Evolutionary conservation across 2,888 invertebrate species (phyloP), one percentile per base, ranked within the genome.

Genomic region (Hirtodrosophila histrioides): DNA sequence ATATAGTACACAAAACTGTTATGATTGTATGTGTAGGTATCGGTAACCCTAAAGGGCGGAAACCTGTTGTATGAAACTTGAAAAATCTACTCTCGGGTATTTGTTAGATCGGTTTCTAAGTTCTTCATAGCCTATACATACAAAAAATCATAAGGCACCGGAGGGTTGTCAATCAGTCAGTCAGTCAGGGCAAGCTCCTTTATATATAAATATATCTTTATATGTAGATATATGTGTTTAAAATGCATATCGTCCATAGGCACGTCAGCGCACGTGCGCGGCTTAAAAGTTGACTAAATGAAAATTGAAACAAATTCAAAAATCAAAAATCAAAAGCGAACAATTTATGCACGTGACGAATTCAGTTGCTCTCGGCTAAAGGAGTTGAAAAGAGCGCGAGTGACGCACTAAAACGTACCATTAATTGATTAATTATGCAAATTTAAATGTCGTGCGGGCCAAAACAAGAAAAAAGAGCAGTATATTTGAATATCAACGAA

Each of bases 371-470:
- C 60, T 46, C 45, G 54, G 64, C 64, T 46, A 70, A 73, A 69
- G 29, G 46, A 45, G 54, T 46, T 12, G 41, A 48, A 45, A 54
- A 35, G 36, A 39, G 63, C 35, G 23, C 40, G 43, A 12, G 12
- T 54, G 44, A 50, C 50, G 36, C 55, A 67, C 66, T 46, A 48
- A 81, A 75, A 51, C 68, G 72, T 65, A 29, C 43, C 69, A 83
- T 86, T 83, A 81, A 81, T 79, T 86, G 86, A 81, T 81, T 79
- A 86, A 81, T 81, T 81, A 86, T 81, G 83, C 73, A 76, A 83
- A 81, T 86, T 70, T 54, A 62, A 63, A 58, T 62, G 71, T 43
- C 75, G 64, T 6, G 24, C 51, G 55, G 62, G 11, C 40, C 46
- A 45, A 61, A 43, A 36, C 45, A 37, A 17, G 43, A 48, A 3